These are phyloP conservation scores for Parnassius mnemosyne DNA, from an alignment of 2,888 invertebrate genomes.

Conservation along the genomic window DNA sequence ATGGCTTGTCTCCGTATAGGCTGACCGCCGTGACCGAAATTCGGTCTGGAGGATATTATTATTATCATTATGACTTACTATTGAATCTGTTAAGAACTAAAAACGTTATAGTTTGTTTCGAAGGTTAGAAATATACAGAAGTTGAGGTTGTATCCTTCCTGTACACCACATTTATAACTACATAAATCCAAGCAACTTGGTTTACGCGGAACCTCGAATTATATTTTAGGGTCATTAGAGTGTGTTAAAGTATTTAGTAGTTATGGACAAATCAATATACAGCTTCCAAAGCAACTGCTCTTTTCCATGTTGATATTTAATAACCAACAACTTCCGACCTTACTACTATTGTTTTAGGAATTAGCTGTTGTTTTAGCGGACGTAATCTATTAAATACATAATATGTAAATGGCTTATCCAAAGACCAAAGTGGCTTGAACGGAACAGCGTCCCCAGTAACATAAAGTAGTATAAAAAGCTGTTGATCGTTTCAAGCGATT, in stretches of 20 bases:
- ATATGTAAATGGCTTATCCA: constrained; percentile 6
- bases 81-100: too few species aligned
- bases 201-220: constrained; percentile 5
- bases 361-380: constrained; percentile 14
- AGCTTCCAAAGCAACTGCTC: constrained; percentile 8
- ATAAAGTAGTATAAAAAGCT: not conserved
- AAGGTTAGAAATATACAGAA: too few species aligned
- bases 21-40: too few species aligned
- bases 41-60: too few species aligned
- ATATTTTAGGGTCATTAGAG: constrained; percentile 15
- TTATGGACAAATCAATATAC: constrained; percentile 25
- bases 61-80: too few species aligned
- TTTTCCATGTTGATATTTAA: constrained; percentile 11
- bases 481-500: constrained; percentile 14
- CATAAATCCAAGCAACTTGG: constrained; percentile 6
- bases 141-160: not conserved
- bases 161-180: not conserved
- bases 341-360: constrained; percentile 19
- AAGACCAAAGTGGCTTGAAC: constrained; percentile 12
- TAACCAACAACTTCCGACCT: constrained; percentile 15
- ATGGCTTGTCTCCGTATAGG: too few species aligned
- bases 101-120: too few species aligned
- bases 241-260: constrained; percentile 16
- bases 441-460: not conserved
- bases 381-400: constrained; percentile 16